Evolutionary conservation across 1,140 invertebrate genomes (phyloP).

Genomic region (Megalopta genalis): DNA sequence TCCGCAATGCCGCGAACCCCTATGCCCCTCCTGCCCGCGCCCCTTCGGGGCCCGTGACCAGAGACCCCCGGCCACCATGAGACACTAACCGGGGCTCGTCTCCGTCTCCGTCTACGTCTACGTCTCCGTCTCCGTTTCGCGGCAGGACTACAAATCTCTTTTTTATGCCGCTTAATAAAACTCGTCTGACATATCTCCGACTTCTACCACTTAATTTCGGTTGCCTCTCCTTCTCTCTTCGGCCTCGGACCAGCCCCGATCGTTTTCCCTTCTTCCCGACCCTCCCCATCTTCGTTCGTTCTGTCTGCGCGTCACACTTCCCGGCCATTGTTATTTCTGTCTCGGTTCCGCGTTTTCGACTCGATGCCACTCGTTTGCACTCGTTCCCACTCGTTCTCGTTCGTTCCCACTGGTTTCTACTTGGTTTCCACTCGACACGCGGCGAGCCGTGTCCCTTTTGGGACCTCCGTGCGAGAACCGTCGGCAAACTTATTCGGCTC

Average conservation of each 20-base stretch:
- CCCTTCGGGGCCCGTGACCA: background rate
- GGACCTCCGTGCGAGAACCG: conserved; percentile 18
- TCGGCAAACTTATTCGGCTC: conserved; percentile 42
- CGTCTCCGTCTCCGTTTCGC: conserved; percentile 5
- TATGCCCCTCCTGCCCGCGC: no score
- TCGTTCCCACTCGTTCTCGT: no score
- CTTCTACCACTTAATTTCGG: conserved; percentile 79
- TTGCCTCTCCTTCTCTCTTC: conserved; percentile 18
- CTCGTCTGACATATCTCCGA: conserved; percentile 79
- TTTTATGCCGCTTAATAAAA: conserved; percentile 80
- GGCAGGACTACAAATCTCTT: conserved; percentile 77
- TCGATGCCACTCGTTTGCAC: background rate
- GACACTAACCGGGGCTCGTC: background rate
- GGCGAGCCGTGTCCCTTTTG: conserved; percentile 10
- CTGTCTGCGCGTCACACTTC: background rate
- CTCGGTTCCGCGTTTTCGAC: background rate
- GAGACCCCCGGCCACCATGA: conserved; percentile 35
- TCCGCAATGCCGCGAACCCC: no score
- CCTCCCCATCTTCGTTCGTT: conserved; percentile 4
- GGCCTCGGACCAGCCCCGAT: conserved; percentile 1
- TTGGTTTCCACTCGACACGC: no score
- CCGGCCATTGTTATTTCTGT: background rate
- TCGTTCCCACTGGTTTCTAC: no score
- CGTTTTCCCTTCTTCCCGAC: background rate
- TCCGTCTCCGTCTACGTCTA: conserved; percentile 21